A percentile compares a stretch with the other conserved stretches of the same genome.
phyloP scores from a whole-genome alignment of 2,797 vertebrate species.

The Poecilia velifera region DNA sequence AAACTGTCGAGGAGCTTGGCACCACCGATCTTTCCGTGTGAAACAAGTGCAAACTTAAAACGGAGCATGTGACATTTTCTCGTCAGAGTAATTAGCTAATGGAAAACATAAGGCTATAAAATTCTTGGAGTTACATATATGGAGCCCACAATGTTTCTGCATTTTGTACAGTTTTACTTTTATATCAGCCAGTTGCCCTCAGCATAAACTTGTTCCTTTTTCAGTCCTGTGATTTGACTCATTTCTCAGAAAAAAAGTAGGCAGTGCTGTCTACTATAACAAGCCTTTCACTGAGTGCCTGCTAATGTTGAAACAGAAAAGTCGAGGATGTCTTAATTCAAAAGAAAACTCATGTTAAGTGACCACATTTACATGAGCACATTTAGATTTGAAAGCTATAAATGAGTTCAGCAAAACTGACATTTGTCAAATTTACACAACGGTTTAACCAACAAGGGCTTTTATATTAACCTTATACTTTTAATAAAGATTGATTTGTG shows the following conservation, averaged over 20 bases:
- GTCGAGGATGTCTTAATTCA: background rate
- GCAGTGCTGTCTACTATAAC: background rate
- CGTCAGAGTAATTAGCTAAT: background rate
- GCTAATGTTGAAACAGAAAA: background rate
- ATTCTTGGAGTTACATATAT: background rate
- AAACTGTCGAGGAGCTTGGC: background rate
- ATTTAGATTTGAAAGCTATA: background rate
- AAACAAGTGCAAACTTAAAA: background rate
- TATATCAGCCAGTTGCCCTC: background rate
- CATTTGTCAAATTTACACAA: background rate
- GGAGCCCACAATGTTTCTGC: background rate
- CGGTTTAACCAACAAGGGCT: background rate
- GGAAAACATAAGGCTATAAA: background rate
- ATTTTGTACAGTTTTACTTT: background rate
- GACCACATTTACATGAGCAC: background rate
- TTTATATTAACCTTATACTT: background rate
- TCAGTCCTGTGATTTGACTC: background rate
- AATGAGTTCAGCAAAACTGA: background rate
- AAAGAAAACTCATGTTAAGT: background rate
- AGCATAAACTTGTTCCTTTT: background rate
- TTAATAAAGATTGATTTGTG: background rate
- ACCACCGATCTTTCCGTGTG: background rate
- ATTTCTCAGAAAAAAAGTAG: background rate
- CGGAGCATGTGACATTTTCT: background rate
- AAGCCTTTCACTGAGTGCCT: background rate